phyloP scores from a whole-genome alignment of 2,888 invertebrate genomes.

The Orthonevra nobilis region DNA sequence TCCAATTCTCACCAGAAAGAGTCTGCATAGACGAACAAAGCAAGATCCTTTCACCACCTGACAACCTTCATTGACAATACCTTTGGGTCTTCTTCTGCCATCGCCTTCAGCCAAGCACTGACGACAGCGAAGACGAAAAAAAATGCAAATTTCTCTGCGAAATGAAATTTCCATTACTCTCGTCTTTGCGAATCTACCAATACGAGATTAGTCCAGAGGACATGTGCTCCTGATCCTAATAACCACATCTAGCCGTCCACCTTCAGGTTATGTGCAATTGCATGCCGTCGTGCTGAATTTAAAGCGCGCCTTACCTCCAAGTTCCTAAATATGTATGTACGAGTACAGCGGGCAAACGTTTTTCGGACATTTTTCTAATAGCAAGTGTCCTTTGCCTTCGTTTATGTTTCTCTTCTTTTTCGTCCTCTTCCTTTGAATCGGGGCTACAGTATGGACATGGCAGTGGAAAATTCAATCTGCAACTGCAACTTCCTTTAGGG shows the following conservation, averaged over 20 bases:
- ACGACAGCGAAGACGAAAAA: neutral
- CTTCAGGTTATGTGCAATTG: conserved; percentile 56
- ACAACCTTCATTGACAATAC: conserved; percentile 36
- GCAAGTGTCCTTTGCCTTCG: conserved; percentile 26
- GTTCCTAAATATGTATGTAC: conserved; percentile 1
- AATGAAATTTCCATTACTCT: conserved; percentile 65
- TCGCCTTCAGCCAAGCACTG: neutral
- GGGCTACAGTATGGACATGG: conserved; percentile 28
- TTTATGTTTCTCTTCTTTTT: neutral
- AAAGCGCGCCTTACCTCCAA: conserved; percentile 29
- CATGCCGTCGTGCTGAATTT: conserved; percentile 1
- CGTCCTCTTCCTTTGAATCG: conserved; percentile 25
- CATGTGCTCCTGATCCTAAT: conserved; percentile 58
- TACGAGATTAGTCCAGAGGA: conserved; percentile 37
- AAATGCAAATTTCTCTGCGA: conserved; percentile 46
- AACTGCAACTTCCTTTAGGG: conserved; percentile 62
- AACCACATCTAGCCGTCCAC: conserved; percentile 46
- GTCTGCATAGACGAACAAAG: conserved; percentile 15
- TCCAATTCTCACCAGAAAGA: conserved; percentile 3
- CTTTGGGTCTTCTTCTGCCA: conserved; percentile 12
- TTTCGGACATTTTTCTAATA: conserved; percentile 69
- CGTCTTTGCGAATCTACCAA: conserved; percentile 46
- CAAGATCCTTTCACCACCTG: conserved; percentile 48
- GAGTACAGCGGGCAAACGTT: conserved; percentile 31
- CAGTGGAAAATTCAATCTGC: conserved; percentile 64